Percentiles rank a stretch among this genome's conserved stretches.
Evolutionary conservation across 2,888 invertebrate genomes (phyloP).

Genomic region (Perizoma flavofasciatum): DNA sequence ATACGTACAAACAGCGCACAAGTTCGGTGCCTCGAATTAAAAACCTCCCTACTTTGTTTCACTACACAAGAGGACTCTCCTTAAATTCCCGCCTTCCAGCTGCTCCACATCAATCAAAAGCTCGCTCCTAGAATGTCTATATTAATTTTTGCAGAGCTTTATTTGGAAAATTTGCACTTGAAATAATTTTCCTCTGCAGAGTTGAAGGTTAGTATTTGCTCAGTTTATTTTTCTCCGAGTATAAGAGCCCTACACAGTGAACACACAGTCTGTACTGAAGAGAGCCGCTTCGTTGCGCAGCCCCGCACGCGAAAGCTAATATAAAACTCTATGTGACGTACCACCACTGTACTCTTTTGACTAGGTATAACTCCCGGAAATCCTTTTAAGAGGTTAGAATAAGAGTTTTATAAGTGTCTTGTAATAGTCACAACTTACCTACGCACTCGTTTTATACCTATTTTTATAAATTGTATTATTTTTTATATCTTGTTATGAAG

Average conservation of each 20-base stretch:
- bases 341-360: slow-evolving; percentile 54
- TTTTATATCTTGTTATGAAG: no score
- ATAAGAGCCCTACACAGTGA: slow-evolving; percentile 67
- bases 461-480: no score
- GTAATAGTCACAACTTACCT: neutral
- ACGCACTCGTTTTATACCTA: neutral
- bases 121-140: slow-evolving; percentile 28
- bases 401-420: slow-evolving; percentile 18
- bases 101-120: slow-evolving; percentile 29
- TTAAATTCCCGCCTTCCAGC: slow-evolving; percentile 18
- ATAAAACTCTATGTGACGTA: slow-evolving; percentile 65
- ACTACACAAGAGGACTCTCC: neutral
- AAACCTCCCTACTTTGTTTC: no score
- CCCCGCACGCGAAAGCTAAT: slow-evolving; percentile 61
- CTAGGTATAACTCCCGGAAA: slow-evolving; percentile 44
- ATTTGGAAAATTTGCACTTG: slow-evolving; percentile 59
- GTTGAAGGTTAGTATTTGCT: slow-evolving; percentile 68
- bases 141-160: slow-evolving; percentile 51
- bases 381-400: slow-evolving; percentile 35
- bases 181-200: slow-evolving; percentile 63
- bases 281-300: slow-evolving; percentile 63
- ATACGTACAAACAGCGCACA: no score
- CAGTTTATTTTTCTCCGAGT: slow-evolving; percentile 73
- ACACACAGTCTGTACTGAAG: slow-evolving; percentile 69
- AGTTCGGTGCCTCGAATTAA: no score